Conservation (phyloP, 1,140 invertebrate genomes). For the Leptopilina clavipes region DNA sequence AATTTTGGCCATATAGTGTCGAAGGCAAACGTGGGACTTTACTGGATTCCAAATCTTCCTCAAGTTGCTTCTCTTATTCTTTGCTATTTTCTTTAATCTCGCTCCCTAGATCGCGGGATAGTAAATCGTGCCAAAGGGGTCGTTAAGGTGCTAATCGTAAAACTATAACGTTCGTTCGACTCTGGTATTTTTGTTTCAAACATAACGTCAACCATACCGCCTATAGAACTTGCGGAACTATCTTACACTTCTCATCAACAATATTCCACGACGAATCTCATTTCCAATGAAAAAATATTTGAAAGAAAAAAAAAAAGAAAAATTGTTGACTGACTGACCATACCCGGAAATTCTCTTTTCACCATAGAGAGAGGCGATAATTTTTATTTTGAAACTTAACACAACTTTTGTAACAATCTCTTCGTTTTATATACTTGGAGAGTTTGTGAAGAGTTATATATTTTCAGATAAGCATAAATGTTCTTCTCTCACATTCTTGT, state of each 20-base stretch:
- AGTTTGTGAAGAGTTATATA: neutral
- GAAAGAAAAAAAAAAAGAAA: neutral
- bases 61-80: neutral
- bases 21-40: constrained; percentile 4
- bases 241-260: constrained; percentile 22
- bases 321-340: constrained; percentile 4
- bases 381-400: no score
- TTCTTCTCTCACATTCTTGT: neutral
- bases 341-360: constrained; percentile 26
- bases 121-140: constrained; percentile 56
- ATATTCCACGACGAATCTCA: constrained; percentile 6
- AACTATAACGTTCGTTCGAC: constrained; percentile 45
- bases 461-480: neutral
- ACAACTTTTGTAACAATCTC: neutral
- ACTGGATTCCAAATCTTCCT: neutral
- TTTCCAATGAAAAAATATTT: constrained; percentile 2
- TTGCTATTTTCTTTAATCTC: constrained; percentile 47
- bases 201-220: constrained; percentile 5
- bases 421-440: neutral
- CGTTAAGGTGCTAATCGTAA: constrained; percentile 61
- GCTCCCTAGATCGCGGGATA: constrained; percentile 51
- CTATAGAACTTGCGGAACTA: constrained; percentile 22
- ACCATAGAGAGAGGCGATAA: no score
- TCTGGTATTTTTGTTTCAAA: constrained; percentile 24
- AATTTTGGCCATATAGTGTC: neutral